Conservation (phyloP, 2,113 vertebrate species). For the Aepyceros melampus region DNA sequence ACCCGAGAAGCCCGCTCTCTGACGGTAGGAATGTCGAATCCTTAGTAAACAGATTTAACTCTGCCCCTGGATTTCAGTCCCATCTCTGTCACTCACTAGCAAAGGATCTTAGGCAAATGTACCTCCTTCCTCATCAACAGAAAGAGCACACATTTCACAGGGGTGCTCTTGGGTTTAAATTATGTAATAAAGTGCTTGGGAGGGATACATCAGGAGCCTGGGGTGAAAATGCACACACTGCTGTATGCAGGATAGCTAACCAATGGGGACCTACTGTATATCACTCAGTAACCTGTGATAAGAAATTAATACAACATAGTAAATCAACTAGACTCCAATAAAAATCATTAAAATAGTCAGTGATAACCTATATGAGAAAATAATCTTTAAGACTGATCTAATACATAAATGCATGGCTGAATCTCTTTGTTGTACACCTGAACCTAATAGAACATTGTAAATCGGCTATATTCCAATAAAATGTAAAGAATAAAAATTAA, state of each 20-base stretch:
- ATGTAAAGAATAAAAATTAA: neutral
- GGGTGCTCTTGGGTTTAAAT: neutral
- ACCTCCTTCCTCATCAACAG: neutral
- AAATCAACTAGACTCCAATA: neutral
- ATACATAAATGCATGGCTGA: neutral
- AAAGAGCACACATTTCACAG: neutral
- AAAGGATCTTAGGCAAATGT: neutral
- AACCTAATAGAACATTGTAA: neutral
- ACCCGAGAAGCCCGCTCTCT: accelerated
- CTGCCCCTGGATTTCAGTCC: neutral
- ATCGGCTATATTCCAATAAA: neutral
- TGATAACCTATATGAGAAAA: neutral
- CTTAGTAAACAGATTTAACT: neutral
- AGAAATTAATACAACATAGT: neutral
- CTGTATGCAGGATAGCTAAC: neutral
- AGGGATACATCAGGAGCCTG: neutral
- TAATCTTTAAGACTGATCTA: neutral
- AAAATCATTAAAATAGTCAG: neutral
- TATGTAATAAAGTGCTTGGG: neutral
- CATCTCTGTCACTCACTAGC: neutral
- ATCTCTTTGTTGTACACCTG: neutral
- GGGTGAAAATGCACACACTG: too few relatives aligned
- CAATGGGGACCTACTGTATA: accelerated
- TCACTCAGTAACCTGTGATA: neutral
- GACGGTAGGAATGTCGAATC: neutral